Base-by-base conservation (phyloP, 2,797 vertebrate genomes). In the Balearica regulorum region DNA sequence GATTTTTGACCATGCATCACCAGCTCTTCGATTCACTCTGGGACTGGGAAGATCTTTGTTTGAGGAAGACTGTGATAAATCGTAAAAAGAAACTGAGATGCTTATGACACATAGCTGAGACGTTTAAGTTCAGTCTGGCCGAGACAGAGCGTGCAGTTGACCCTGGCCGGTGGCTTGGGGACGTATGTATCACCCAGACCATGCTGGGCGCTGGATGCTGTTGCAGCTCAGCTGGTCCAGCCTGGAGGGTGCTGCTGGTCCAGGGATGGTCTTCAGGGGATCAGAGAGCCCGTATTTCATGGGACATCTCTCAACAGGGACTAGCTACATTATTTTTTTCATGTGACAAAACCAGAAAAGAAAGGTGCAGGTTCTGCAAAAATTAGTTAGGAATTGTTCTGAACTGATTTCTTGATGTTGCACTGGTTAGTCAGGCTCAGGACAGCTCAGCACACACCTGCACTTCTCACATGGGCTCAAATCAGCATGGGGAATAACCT, bases 61-160 rank as follows among this genome's bases (percentile, higher is more conserved):
- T 39, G 41, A 37, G 41, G 43, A 62, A 51, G 33, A 41, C 11
- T 3, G 7, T 19, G 31, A 43, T 39, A 55, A 60, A 71, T 28
- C 41, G 46, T 11, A 12, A 54, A 16, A 46, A 35, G 29, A 41
- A 54, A 44, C 20, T 11, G 11, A 49, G 31, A 24, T 11, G 46
- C 0, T 0, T 35, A 16, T 4, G 22, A 41, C 31, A n/a, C 7
- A 3, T 4, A 41, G 44, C 31, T 20, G 57, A 58, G 51, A 25
- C 54, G 51, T 39, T 58, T 64, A 26, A 91, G 39, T 43, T 48
- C 57, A 28, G 25, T 7, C 61, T 83, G 79, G 21, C 37, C 22
- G 66, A 48, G 31, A 26, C 19, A 49, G 49, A 31, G 18, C 0
- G 2, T 17, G 28, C 7, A 24, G 33, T 3, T 28, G 43, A 25